phyloP scores from a whole-genome alignment of 2,113 vertebrate genomes.

The Orycteropus afer region DNA sequence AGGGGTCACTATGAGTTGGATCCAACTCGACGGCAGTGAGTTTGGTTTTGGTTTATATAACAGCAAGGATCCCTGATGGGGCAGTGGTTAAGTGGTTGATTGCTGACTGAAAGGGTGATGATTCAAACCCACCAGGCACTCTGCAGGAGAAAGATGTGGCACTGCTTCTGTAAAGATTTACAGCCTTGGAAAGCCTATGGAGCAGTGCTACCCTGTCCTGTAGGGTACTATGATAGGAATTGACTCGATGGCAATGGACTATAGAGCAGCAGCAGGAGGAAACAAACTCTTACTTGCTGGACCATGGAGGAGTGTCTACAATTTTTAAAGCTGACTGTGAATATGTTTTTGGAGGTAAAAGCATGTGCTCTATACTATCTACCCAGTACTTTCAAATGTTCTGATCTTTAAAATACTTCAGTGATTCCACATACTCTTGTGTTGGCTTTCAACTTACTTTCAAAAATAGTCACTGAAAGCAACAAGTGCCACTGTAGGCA shows the following conservation, averaged over 20 bases:
- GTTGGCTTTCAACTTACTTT: conserved; percentile 16
- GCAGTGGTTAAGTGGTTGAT: not conserved
- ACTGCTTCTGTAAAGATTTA: not conserved
- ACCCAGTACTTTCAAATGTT: conserved; percentile 1
- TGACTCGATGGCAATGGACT: not conserved
- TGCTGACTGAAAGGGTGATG: not conserved
- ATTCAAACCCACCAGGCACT: not conserved
- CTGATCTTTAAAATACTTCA: conserved; percentile 41
- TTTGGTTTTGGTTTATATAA: not conserved
- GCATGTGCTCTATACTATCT: not conserved
- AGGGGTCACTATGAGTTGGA: too few relatives aligned
- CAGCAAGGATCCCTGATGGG: not conserved
- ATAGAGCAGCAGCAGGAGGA: not conserved
- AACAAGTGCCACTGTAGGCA: not conserved
- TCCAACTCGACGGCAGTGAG: too few relatives aligned
- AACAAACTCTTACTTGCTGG: not conserved
- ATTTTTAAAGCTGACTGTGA: conserved; percentile 31
- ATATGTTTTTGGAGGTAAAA: conserved; percentile 35
- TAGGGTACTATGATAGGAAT: not conserved
- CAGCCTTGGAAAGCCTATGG: not conserved
- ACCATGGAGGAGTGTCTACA: not conserved
- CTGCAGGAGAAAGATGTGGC: not conserved
- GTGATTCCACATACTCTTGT: not conserved
- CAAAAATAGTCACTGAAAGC: not conserved
- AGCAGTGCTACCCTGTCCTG: not conserved